phyloP scores from a whole-genome alignment of 2,113 vertebrate genomes.

The Loxodonta africana region DNA sequence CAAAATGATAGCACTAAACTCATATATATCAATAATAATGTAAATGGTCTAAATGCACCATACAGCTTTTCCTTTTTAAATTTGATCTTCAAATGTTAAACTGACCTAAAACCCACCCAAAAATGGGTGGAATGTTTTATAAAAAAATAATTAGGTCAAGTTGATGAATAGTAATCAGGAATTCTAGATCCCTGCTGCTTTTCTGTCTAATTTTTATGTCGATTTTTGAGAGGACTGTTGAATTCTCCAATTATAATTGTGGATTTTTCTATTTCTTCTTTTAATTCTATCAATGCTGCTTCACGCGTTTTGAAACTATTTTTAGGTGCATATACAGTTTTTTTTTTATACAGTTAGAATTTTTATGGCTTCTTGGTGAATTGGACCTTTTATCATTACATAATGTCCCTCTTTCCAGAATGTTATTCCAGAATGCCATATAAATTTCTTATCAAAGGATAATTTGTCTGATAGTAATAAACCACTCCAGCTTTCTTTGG shows the following conservation, averaged over 20 bases:
- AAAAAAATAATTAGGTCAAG: slow-evolving; percentile 20
- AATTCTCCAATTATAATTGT: neutral
- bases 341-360: neutral
- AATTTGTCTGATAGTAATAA: neutral
- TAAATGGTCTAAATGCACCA: too few relatives aligned
- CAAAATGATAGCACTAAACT: too few relatives aligned
- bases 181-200: neutral
- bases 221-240: neutral
- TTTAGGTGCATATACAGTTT: neutral
- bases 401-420: neutral
- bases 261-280: neutral
- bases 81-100: neutral
- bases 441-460: neutral
- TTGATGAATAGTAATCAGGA: neutral
- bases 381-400: neutral
- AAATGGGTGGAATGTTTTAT: neutral
- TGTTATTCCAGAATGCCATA: neutral
- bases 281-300: neutral
- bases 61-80: neutral
- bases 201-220: neutral
- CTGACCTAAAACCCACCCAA: neutral
- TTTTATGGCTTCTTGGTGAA: neutral
- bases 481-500: neutral
- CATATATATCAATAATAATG: too few relatives aligned
- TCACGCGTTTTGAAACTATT: neutral